Base-by-base conservation (phyloP, 2,888 invertebrate genomes). In the Aporophyla nigra region DNA sequence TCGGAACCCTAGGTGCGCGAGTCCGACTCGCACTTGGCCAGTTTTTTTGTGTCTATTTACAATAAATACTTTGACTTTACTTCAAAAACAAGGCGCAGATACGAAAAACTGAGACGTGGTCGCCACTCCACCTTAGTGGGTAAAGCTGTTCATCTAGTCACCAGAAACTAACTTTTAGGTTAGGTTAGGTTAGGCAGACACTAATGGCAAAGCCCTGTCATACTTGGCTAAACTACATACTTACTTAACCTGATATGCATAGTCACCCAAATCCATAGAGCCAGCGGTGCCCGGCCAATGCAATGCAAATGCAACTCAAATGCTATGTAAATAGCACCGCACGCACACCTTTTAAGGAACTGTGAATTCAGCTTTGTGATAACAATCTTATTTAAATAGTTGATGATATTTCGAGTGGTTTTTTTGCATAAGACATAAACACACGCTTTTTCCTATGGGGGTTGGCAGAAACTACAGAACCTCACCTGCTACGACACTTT, bases 281-380 rank as follows among this genome's bases (percentile, higher is more conserved):
- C 27, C 61, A 46, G 33, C 74, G 43, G 43, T 12, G 43, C 19
- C 5, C 27, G n/a, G 14, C 27, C 16, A 68, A 76, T n/a, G 49
- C 53, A 40, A 76, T 56, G 68, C 49, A 62, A 76, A 76, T 77
- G 40, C 6, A 14, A 27, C n/a, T 68, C 54, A 33, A 76, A 56
- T 62, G 49, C 7, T 62, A 62, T 78, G 78, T 62, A 76, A 76
- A 76, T 76, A n/a, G 9, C n/a, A 16, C 19, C 19, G 46, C 27
- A n/a, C n/a, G 10, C 68, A 40, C 66, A 76, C 49, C 51, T 76
- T 51, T 51, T 51, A 49, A 10, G 24, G 43, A 24, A 76, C 46
- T 51, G 46, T 19, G 66, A 65, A 59, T 58, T 65, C 14, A 19
- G 27, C 14, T 76, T 51, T 51, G 58, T 9, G 19, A 19, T 59